phyloP scores from a whole-genome alignment of 1,140 invertebrate genomes.

The Sesamia nonagrioides region DNA sequence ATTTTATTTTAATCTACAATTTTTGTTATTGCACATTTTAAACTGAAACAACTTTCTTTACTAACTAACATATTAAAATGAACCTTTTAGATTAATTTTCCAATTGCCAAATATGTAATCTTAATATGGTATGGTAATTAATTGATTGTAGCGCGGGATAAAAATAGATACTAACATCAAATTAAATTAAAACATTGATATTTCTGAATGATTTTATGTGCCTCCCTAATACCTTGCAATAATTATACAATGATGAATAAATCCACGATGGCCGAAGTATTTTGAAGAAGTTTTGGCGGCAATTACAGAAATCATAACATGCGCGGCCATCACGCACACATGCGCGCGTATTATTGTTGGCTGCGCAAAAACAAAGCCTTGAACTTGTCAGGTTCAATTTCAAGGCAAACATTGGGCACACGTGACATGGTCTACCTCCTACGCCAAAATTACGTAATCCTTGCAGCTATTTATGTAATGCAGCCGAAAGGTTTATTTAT shows the following conservation, averaged over 20 bases:
- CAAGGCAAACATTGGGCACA: constrained; percentile 76
- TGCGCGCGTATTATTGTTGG: constrained; percentile 64
- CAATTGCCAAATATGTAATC: too few relatives aligned
- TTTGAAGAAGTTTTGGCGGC: constrained; percentile 24
- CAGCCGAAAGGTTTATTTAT: not conserved
- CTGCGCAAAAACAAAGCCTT: constrained; percentile 82
- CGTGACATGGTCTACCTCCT: constrained; percentile 72
- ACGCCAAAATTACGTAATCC: constrained; percentile 28
- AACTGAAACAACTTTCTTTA: too few relatives aligned
- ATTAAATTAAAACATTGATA: not conserved
- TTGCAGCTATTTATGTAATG: constrained; percentile 19
- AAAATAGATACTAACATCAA: constrained; percentile 2
- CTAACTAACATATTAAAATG: too few relatives aligned
- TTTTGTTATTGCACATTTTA: not conserved
- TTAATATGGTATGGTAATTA: not conserved
- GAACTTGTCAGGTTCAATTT: constrained; percentile 82
- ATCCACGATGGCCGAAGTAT: not conserved
- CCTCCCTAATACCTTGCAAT: not conserved
- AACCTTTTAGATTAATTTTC: too few relatives aligned
- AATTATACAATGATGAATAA: constrained; percentile 5
- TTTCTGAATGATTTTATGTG: not conserved
- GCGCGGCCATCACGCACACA: constrained; percentile 58
- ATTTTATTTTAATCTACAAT: too few relatives aligned
- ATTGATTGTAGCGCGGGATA: constrained; percentile 3
- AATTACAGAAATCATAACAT: constrained; percentile 56